Conservation (phyloP, 2,797 vertebrate genomes). For the Mormyrus hasselquistii region DNA sequence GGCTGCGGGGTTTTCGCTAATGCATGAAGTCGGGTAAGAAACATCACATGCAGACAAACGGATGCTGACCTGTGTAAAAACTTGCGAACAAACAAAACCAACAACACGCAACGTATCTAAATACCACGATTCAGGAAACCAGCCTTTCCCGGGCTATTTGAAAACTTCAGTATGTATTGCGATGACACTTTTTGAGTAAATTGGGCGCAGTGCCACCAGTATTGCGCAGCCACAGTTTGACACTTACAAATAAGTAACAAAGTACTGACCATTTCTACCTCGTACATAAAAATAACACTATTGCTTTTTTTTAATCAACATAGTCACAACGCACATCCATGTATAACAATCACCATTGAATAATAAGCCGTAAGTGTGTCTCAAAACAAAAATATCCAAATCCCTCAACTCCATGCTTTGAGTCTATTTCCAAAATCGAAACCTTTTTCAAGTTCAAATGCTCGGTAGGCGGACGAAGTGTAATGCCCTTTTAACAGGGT, state of each 20-base stretch:
- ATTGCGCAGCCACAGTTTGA: constrained; percentile 56
- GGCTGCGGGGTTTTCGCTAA: not conserved
- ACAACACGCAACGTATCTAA: not conserved
- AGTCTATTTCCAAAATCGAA: constrained; percentile 47
- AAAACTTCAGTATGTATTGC: constrained; percentile 12
- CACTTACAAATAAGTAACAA: constrained; percentile 43
- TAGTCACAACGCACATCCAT: not conserved
- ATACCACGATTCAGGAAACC: not conserved
- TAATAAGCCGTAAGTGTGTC: constrained; percentile 23
- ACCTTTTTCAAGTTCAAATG: constrained; percentile 38
- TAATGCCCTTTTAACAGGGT: constrained; percentile 35
- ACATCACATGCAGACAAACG: not conserved
- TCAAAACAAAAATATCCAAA: constrained; percentile 33
- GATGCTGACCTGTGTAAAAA: not conserved
- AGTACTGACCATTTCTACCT: constrained; percentile 30
- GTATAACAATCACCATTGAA: not conserved
- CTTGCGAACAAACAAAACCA: not conserved
- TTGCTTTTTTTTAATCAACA: not conserved
- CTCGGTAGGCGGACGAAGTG: constrained; percentile 36
- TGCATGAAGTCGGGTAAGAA: not conserved
- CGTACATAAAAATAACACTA: not conserved
- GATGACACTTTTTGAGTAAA: constrained; percentile 31
- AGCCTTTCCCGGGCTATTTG: not conserved
- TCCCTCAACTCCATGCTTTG: constrained; percentile 48
- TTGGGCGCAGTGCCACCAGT: constrained; percentile 57